phyloP scores from a whole-genome alignment of 2,888 invertebrate genomes.

The Drosophila infuscata region DNA sequence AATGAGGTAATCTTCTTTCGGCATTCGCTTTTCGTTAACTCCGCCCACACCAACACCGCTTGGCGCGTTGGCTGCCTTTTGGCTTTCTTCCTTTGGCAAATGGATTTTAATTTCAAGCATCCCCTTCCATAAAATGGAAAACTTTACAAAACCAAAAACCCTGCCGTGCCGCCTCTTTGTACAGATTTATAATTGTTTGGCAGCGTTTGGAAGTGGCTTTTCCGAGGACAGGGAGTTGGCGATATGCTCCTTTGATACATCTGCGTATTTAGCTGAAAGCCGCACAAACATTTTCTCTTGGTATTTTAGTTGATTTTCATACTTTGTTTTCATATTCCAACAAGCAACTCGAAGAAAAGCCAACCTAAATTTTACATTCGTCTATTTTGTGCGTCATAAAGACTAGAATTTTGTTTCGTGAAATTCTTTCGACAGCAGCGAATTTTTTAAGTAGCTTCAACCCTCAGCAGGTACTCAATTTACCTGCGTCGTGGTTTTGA shows the following conservation, averaged over 20 bases:
- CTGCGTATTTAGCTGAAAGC: slow-evolving; percentile 15
- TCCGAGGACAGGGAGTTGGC: neutral
- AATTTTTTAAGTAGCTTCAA: neutral
- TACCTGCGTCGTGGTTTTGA: neutral
- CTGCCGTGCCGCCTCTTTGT: slow-evolving; percentile 31
- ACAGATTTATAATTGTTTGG: slow-evolving; percentile 62
- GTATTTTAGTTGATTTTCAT: neutral
- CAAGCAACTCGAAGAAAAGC: neutral
- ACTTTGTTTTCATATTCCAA: neutral
- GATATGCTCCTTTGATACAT: slow-evolving; percentile 11
- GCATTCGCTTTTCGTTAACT: slow-evolving; percentile 24
- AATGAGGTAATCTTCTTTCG: slow-evolving; percentile 73
- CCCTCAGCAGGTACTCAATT: neutral
- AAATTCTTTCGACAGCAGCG: neutral
- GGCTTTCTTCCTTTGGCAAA: slow-evolving; percentile 40
- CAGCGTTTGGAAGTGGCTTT: neutral
- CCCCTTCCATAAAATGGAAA: slow-evolving; percentile 34
- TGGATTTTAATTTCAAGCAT: slow-evolving; percentile 62
- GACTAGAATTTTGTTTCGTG: neutral
- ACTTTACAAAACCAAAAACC: slow-evolving; percentile 45
- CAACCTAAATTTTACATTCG: neutral
- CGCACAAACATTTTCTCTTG: slow-evolving; percentile 6
- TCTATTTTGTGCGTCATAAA: neutral
- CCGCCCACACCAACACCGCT: neutral
- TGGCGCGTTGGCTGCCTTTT: neutral